Evolutionary conservation across 2,113 vertebrate genomes (phyloP).

Genomic region (human): GRCh38 chr19:1271001-1271500

Average conservation of each 20-base stretch:
- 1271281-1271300: too few species aligned
- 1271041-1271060: rapidly evolving
- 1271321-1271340: conserved; percentile 91
- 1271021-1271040: conserved; percentile 95
- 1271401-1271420: conserved; percentile 85
- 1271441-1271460: conserved; percentile 90
- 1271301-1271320: neutral
- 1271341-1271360: conserved; percentile 96
- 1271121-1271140: conserved; percentile 78
- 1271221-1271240: conserved; percentile 97
- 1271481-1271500: rapidly evolving
- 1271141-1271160: conserved; percentile 97
- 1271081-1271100: rapidly evolving
- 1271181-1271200: conserved; percentile 99
- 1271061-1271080: neutral
- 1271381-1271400: conserved; percentile 89
- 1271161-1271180: conserved; percentile 94
- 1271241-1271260: conserved; percentile 89
- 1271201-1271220: conserved; percentile 96
- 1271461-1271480: conserved; percentile 83
- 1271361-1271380: conserved; percentile 93
- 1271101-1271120: neutral
- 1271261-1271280: neutral
- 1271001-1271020: conserved; percentile 95
- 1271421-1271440: conserved; percentile 89